Percentiles rank a stretch among this genome's conserved stretches.
Evolutionary conservation across 2,797 vertebrate genomes (phyloP).

Genomic region (Phalloptychus januarius): DNA sequence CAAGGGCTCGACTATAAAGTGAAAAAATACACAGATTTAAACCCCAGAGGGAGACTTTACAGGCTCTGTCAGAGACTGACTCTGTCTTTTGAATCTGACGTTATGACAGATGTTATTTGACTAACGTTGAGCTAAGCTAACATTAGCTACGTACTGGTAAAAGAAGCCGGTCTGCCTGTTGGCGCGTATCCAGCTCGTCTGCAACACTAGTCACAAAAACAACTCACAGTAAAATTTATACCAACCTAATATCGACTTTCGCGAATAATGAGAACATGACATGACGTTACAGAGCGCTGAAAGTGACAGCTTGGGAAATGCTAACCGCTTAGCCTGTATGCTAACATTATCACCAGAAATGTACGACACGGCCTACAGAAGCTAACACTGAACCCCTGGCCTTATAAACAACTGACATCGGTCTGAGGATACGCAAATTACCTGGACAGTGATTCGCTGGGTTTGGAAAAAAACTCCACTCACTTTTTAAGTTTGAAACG

Average conservation of each 20-base stretch:
- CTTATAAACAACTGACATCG: conserved; percentile 59
- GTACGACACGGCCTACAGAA: conserved; percentile 76
- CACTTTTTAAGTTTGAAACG: conserved; percentile 8
- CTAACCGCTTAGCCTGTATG: conserved; percentile 60
- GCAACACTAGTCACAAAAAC: conserved; percentile 5
- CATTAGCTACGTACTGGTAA: conserved; percentile 57
- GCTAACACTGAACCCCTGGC: conserved; percentile 59
- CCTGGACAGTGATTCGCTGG: conserved; percentile 6
- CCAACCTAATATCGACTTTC: neutral
- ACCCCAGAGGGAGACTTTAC: conserved; percentile 51
- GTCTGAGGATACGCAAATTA: conserved; percentile 22
- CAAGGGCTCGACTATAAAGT: conserved; percentile 14
- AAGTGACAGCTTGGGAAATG: conserved; percentile 73
- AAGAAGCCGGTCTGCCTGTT: conserved; percentile 74
- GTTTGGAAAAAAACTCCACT: neutral
- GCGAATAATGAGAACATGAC: neutral
- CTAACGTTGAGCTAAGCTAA: conserved; percentile 60
- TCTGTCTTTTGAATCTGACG: conserved; percentile 49
- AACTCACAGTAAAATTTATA: neutral
- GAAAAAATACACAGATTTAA: conserved; percentile 8
- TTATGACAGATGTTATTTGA: conserved; percentile 78
- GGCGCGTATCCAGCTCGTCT: conserved; percentile 36
- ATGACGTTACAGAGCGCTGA: conserved; percentile 25
- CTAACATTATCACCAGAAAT: conserved; percentile 53
- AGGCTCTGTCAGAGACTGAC: conserved; percentile 22